These are phyloP conservation scores for Craseonycteris thonglongyai DNA, from an alignment of 2,113 vertebrate species.

Conservation along the genomic window DNA sequence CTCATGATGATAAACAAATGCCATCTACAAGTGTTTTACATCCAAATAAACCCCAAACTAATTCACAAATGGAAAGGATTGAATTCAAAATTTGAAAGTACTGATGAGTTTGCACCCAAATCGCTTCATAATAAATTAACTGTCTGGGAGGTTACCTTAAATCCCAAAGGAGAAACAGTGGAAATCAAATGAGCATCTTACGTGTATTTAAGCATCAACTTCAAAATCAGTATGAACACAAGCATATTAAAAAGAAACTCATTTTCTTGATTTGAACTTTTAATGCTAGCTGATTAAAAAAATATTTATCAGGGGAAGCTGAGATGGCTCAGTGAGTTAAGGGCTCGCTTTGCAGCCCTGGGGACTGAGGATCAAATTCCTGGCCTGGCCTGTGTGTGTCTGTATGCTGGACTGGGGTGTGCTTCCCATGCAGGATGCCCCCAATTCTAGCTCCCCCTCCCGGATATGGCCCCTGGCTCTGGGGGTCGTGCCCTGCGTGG, in stretches of 20 bases:
- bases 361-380: too few species aligned
- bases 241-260: not conserved
- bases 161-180: not conserved
- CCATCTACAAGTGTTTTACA: not conserved
- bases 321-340: too few species aligned
- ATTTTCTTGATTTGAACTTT: not conserved
- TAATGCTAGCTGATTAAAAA: not conserved
- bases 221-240: not conserved
- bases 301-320: too few species aligned
- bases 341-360: too few species aligned
- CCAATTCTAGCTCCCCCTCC: too few species aligned
- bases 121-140: not conserved
- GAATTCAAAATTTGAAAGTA: not conserved
- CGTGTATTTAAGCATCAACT: not conserved
- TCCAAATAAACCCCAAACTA: not conserved
- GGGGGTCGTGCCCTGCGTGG: too few species aligned
- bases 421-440: too few species aligned
- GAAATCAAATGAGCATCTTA: not conserved
- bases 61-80: not conserved
- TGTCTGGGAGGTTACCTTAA: not conserved
- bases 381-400: too few species aligned
- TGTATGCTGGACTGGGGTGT: too few species aligned
- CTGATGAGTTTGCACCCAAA: not conserved
- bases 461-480: too few species aligned
- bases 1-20: not conserved